phyloP scores from a whole-genome alignment of 2,797 vertebrate species.

The Thunnus albacares region DNA sequence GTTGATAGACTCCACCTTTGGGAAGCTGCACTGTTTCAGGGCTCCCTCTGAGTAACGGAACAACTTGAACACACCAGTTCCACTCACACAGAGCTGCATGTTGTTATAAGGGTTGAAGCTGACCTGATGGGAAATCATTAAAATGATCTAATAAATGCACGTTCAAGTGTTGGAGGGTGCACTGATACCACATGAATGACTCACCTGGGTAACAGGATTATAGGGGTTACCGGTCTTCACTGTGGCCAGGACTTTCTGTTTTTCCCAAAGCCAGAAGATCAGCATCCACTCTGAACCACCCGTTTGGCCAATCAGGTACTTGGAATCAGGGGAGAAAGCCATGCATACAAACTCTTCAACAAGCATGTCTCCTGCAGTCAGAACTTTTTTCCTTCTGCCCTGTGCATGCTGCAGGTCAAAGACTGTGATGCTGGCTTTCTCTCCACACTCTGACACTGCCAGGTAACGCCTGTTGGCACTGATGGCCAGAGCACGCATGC shows the following conservation, averaged over 20 bases:
- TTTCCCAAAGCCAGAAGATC: slow-evolving; percentile 94
- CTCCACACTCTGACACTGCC: slow-evolving; percentile 90
- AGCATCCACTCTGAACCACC: slow-evolving; percentile 89
- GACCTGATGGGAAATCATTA: slow-evolving; percentile 82
- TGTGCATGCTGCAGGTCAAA: slow-evolving; percentile 90
- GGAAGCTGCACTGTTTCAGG: slow-evolving; percentile 90
- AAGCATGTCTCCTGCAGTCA: slow-evolving; percentile 82
- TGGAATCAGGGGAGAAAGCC: slow-evolving; percentile 94
- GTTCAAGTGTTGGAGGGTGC: neutral
- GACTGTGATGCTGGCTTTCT: slow-evolving; percentile 88
- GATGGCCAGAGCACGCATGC: slow-evolving; percentile 89
- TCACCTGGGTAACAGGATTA: slow-evolving; percentile 89
- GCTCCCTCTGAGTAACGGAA: slow-evolving; percentile 89
- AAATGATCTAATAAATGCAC: neutral
- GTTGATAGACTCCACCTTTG: slow-evolving; percentile 88
- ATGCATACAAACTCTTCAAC: slow-evolving; percentile 86
- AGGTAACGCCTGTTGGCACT: slow-evolving; percentile 91
- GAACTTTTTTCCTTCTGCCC: slow-evolving; percentile 87
- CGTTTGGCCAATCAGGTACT: slow-evolving; percentile 89
- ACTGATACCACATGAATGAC: neutral
- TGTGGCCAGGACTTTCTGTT: slow-evolving; percentile 89
- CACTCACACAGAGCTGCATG: slow-evolving; percentile 91
- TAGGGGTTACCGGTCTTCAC: slow-evolving; percentile 78
- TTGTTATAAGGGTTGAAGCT: slow-evolving; percentile 94
- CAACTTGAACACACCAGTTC: slow-evolving; percentile 90